Evolutionary conservation across 1,140 invertebrate genomes (phyloP).

Genomic region (Drosophila kepulauana): DNA sequence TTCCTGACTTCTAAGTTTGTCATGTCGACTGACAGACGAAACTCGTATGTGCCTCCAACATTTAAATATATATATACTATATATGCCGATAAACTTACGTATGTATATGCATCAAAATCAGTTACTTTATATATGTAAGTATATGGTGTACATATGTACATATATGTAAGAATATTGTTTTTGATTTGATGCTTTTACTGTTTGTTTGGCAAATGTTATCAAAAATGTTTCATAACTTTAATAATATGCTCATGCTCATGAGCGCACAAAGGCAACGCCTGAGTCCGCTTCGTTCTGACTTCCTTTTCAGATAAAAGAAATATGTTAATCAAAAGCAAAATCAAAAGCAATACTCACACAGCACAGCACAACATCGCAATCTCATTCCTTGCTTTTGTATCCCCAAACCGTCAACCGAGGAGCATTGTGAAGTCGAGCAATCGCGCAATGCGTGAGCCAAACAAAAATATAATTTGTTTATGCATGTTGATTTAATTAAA

Average conservation of each 20-base stretch:
- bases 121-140: slow-evolving; percentile 2
- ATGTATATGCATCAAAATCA: background rate
- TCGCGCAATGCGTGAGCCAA: slow-evolving; percentile 32
- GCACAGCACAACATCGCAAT: background rate
- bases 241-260: slow-evolving; percentile 23
- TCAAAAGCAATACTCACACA: slow-evolving; percentile 35
- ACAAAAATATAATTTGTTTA: slow-evolving; percentile 42
- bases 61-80: slow-evolving; percentile 7
- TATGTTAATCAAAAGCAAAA: slow-evolving; percentile 56
- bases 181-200: slow-evolving; percentile 17
- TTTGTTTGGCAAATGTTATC: slow-evolving; percentile 2
- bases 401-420: too few species aligned
- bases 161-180: slow-evolving; percentile 1
- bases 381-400: background rate
- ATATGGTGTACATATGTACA: background rate
- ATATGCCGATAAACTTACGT: background rate
- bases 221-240: slow-evolving; percentile 35
- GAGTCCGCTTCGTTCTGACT: background rate
- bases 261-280: slow-evolving; percentile 19
- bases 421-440: too few species aligned
- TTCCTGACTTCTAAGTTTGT: slow-evolving; percentile 35
- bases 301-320: slow-evolving; percentile 51
- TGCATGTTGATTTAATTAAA: slow-evolving; percentile 57
- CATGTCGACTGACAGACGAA: slow-evolving; percentile 29
- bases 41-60: slow-evolving; percentile 8